These are phyloP conservation scores for Neocrepidodera transversa DNA, from an alignment of 2,888 invertebrate species.

Conservation along the genomic window DNA sequence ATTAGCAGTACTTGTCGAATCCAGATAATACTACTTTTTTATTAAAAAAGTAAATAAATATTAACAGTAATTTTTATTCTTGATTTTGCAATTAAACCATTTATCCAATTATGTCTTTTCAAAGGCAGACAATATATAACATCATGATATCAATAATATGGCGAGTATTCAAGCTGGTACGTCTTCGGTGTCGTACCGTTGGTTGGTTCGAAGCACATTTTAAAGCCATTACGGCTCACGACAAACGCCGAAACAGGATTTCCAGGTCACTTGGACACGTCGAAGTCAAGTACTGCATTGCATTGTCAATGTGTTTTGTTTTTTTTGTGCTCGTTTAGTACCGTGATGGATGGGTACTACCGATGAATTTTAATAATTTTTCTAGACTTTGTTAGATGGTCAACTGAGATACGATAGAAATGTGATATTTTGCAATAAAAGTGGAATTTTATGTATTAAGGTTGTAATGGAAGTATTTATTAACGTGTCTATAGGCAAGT, in stretches of 20 bases:
- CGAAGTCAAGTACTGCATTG: constrained; percentile 13
- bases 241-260: constrained; percentile 27
- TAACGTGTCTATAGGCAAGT: too few relatives aligned
- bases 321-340: constrained; percentile 6
- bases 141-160: constrained; percentile 3
- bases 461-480: too few relatives aligned
- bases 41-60: too few relatives aligned
- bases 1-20: too few relatives aligned
- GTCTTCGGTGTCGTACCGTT: constrained; percentile 34
- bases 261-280: constrained; percentile 32
- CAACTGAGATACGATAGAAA: neutral
- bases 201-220: constrained; percentile 24
- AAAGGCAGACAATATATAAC: too few relatives aligned
- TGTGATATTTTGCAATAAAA: too few relatives aligned
- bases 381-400: neutral
- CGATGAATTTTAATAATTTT: constrained; percentile 9
- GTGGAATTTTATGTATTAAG: too few relatives aligned
- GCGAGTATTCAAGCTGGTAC: constrained; percentile 13
- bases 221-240: constrained; percentile 25
- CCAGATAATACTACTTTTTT: too few relatives aligned
- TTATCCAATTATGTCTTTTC: too few relatives aligned
- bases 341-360: constrained; percentile 4
- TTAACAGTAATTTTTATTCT: too few relatives aligned
- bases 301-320: constrained; percentile 19
- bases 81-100: too few relatives aligned